Evolutionary conservation across 1,140 invertebrate species (phyloP).

Genomic region (Danaus melanippus): DNA sequence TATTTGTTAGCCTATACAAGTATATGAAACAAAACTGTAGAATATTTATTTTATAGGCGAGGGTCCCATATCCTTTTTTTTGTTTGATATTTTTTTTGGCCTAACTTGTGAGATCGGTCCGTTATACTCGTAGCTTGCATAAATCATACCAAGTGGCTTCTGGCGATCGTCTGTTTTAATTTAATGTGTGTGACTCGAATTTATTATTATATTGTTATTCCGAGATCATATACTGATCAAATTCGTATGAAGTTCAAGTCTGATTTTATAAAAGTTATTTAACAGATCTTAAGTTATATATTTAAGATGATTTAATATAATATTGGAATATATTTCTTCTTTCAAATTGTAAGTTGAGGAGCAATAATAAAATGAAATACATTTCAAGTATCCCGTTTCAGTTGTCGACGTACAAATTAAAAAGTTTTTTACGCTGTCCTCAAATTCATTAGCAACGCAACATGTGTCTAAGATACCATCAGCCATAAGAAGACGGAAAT

Average conservation of each 20-base stretch:
- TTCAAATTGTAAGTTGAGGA: too few species aligned
- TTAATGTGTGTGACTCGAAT: slow-evolving; percentile 17
- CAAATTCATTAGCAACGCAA: slow-evolving; percentile 45
- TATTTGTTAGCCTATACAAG: too few species aligned
- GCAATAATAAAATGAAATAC: too few species aligned
- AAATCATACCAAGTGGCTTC: slow-evolving; percentile 50
- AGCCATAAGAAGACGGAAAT: slow-evolving; percentile 17
- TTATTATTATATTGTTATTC: too few species aligned
- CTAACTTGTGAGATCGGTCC: slow-evolving; percentile 33
- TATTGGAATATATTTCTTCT: too few species aligned
- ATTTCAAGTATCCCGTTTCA: slow-evolving; percentile 1
- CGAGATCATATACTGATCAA: too few species aligned
- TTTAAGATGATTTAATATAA: too few species aligned
- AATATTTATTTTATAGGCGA: too few species aligned
- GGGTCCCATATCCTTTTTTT: slow-evolving; percentile 13
- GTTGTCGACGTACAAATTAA: slow-evolving; percentile 10
- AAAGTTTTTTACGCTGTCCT: slow-evolving; percentile 37
- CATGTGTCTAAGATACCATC: slow-evolving; percentile 54
- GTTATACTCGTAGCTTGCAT: slow-evolving; percentile 52
- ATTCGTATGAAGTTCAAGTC: too few species aligned
- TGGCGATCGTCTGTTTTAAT: slow-evolving; percentile 24
- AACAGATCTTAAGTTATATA: too few species aligned
- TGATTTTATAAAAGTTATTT: too few species aligned
- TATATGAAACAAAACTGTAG: too few species aligned
- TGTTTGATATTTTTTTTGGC: slow-evolving; percentile 19